Conservation (phyloP, 2,113 vertebrate genomes). For the Artemisiospiza belli region DNA sequence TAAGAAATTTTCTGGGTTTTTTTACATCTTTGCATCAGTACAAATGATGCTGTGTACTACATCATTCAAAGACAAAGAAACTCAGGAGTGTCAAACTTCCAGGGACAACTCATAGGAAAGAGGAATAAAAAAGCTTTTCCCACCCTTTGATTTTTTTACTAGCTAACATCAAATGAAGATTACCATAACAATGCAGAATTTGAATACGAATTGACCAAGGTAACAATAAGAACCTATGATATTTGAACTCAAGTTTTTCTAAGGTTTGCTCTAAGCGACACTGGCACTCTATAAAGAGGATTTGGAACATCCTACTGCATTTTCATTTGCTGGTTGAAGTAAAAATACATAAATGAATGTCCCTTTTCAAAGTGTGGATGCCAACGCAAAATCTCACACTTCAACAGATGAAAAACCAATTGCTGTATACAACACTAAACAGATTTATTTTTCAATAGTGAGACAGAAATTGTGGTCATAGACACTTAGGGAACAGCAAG, state of each 20-base stretch:
- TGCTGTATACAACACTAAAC: not conserved
- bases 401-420: not conserved
- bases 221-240: not conserved
- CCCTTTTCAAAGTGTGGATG: not conserved
- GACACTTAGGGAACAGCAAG: not conserved
- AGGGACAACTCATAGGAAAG: not conserved
- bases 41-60: not conserved
- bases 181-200: not conserved
- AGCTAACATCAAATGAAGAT: not conserved
- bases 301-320: not conserved
- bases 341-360: not conserved
- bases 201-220: not conserved
- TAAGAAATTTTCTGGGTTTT: not conserved
- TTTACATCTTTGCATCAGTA: not conserved
- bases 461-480: not conserved
- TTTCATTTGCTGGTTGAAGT: not conserved
- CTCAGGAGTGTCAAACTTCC: not conserved
- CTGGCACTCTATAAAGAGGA: not conserved
- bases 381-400: not conserved
- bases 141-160: not conserved
- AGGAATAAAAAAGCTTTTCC: not conserved
- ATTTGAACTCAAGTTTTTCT: not conserved
- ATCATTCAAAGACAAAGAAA: not conserved
- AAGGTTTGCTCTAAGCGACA: not conserved
- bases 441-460: not conserved